Evolutionary conservation across 2,113 vertebrate genomes (phyloP), one percentile per base, ranked within the genome.

Genomic region (Camarhynchus parvulus): DNA sequence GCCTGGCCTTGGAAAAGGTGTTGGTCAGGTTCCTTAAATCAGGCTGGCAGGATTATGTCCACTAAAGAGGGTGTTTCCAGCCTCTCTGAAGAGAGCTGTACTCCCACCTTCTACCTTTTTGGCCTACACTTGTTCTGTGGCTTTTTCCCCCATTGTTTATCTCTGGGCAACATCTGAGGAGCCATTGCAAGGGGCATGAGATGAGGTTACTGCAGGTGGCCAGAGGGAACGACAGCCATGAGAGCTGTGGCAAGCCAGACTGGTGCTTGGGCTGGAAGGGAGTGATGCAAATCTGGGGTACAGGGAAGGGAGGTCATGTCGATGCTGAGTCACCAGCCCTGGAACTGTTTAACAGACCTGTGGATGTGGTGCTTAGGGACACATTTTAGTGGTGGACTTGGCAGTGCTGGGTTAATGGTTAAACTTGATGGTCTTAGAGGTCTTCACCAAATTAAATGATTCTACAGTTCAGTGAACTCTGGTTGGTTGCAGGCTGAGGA

Each of bases 231-330:
- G 3, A 49, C 42, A 68, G 28, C 63, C 25, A 4, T 1, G 2
- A 50, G 14, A 24, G 7, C 22, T 83, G 18, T 10, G 5, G 19
- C 9, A n/a, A 63, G 13, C 56, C 73, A 83, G 39, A 2, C 20
- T 18, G 9, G 16, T 27, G 47, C 18, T 44, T 23, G 42, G 37
- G 56, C 52, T 75, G 42, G 31, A 58, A 47, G 14, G 67, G 28
- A 66, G 9, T 28, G 76, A 46, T 33, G 37, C 46, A 49, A 1
- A 19, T 2, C 23, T 3, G 5, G 18, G 15, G 2, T 16, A 8
- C 46, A 39, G n/a, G 22, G 49, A 31, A 55, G 28, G 25, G 59
- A 83, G 33, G 17, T 33, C 9, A 22, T 0, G 1, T 15, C 0
- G 0, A 5, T 33, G 53, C 24, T 35, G 39, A 41, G 16, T 25